phyloP scores from a whole-genome alignment of 2,797 vertebrate species.

The Enteromius argenteus region DNA sequence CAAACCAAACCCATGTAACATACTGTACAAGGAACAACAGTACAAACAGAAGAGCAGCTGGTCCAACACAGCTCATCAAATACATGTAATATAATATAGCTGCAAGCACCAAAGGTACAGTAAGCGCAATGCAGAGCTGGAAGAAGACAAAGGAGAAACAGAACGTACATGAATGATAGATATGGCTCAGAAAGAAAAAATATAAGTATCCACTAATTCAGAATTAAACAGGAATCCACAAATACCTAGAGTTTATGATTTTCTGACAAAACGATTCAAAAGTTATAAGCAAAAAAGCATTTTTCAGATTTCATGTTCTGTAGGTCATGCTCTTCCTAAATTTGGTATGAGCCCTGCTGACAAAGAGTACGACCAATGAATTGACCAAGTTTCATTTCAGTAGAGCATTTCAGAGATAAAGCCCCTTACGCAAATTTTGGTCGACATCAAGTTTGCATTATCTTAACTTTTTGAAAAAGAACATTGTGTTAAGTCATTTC shows the following conservation, averaged over 20 bases:
- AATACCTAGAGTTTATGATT: neutral
- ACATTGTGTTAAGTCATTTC: neutral
- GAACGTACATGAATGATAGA: neutral
- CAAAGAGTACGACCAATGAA: neutral
- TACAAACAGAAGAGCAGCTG: constrained; percentile 61
- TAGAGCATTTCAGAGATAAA: neutral
- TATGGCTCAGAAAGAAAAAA: neutral
- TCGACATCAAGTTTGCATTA: neutral
- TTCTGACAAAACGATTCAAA: neutral
- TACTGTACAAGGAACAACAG: neutral
- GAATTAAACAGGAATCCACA: neutral
- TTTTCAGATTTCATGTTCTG: neutral
- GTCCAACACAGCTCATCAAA: constrained; percentile 62
- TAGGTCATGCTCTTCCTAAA: neutral
- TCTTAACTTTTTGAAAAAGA: neutral
- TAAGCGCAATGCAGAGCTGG: constrained; percentile 7
- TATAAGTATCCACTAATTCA: neutral
- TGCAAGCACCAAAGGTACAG: constrained; percentile 12
- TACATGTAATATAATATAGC: constrained; percentile 68
- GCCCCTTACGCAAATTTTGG: neutral
- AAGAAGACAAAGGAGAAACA: neutral
- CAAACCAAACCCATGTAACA: neutral
- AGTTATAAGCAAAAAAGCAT: neutral
- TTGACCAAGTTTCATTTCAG: neutral
- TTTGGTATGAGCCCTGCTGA: neutral